Evolutionary conservation across 2,888 invertebrate genomes (phyloP), one percentile per base, ranked within the genome.

Genomic region (Aphrophora alni): DNA sequence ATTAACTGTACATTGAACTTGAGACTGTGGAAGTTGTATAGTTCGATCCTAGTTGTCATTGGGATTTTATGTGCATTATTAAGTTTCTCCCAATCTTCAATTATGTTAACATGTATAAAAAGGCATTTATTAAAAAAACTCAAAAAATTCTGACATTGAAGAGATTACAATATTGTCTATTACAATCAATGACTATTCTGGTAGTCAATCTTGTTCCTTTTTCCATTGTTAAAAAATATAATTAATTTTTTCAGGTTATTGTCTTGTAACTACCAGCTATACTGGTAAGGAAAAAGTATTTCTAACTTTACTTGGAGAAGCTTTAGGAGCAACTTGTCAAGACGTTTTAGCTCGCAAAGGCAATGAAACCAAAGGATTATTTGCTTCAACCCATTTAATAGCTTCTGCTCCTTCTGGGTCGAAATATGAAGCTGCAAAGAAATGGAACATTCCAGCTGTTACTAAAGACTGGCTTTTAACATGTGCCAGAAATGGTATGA

Each of bases 371-470:
- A 68, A 17, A 38, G 21, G 38, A n/a, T 89, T 93, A 0, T 85
- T 90, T 0, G 93, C 93, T 0, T 95, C 93, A 0, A 97, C 98
- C 0, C 95, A 98, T 87, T 89, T 98, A 0, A 89, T 98, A 3
- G 95, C 95, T 83, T 92, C 93, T 5, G 89, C 90, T 0, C 90
- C 95, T 0, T 89, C 90, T 25, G 97, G 97, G 0, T 87, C 87
- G n/a, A 98, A 97, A 87, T 95, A 95, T 87, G 89, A 90, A 68
- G 97, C 97, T 0, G 95, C 96, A 0, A 86, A 94, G 0, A 95
- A 95, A 87, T 98, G 98, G 98, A 91, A 92, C 14, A 89, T 96
- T 80, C 97, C 97, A 0, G 95, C 95, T 0, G 93, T 98, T 0
- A 91, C 88, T 0, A 93, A 93, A 12, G 89, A 92, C 12, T 98